phyloP scores from a whole-genome alignment of 1,140 invertebrate genomes.

The Augochlora pura region DNA sequence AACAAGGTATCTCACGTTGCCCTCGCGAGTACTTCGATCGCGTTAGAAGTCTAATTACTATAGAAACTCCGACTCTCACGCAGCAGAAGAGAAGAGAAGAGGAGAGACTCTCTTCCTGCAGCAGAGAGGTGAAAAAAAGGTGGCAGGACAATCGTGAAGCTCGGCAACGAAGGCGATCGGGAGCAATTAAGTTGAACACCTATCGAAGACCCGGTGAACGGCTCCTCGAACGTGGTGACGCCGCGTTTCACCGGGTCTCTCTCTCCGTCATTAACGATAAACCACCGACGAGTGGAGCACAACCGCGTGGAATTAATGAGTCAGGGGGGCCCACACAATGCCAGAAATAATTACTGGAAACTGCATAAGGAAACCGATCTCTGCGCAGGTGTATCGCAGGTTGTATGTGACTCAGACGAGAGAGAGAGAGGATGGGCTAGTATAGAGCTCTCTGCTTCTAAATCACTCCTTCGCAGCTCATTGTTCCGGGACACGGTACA shows the following conservation, averaged over 20 bases:
- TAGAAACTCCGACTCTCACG: no score
- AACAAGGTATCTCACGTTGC: no score
- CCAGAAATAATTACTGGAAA: slow-evolving; percentile 56
- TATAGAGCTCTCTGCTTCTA: slow-evolving; percentile 22
- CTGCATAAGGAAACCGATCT: slow-evolving; percentile 57
- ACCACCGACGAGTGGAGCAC: slow-evolving; percentile 38
- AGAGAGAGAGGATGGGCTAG: background rate
- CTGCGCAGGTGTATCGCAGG: slow-evolving; percentile 56
- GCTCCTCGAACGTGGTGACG: background rate
- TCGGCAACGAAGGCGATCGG: background rate
- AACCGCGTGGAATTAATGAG: slow-evolving; percentile 56
- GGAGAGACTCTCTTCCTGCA: no score
- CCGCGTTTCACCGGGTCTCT: background rate
- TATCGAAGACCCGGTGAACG: background rate
- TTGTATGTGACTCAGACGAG: slow-evolving; percentile 42
- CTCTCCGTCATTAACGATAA: slow-evolving; percentile 35
- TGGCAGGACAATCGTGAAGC: background rate
- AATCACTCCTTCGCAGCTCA: slow-evolving; percentile 52
- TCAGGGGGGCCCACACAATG: slow-evolving; percentile 49
- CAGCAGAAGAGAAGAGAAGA: no score
- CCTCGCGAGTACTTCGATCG: no score
- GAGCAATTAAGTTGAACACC: slow-evolving; percentile 17
- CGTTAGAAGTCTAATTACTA: no score
- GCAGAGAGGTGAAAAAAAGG: no score
- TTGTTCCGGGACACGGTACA: slow-evolving; percentile 47